phyloP scores from a whole-genome alignment of 2,113 vertebrate genomes.

The Scartelaos histophorus region DNA sequence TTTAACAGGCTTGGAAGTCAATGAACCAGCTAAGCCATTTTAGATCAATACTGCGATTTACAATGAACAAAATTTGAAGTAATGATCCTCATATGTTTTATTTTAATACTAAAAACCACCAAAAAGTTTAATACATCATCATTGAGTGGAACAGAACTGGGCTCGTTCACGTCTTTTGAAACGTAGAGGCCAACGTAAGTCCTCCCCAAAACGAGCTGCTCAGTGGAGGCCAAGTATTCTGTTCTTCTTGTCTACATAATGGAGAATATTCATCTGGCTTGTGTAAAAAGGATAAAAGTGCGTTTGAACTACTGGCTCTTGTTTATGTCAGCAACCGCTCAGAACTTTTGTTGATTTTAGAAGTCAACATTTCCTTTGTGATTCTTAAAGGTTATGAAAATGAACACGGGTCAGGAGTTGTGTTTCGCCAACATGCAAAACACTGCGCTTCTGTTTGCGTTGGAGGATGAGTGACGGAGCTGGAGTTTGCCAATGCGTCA shows the following conservation, averaged over 20 bases:
- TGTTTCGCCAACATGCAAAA: slow-evolving; percentile 25
- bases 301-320: slow-evolving; percentile 9
- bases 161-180: neutral
- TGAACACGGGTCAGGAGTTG: slow-evolving; percentile 19
- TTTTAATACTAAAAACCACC: no score
- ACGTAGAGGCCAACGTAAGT: neutral
- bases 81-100: no score
- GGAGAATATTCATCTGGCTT: neutral
- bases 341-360: slow-evolving; percentile 20
- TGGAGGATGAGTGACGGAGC: slow-evolving; percentile 26
- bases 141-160: neutral
- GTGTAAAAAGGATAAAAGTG: slow-evolving; percentile 2
- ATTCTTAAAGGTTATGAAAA: slow-evolving; percentile 38
- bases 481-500: slow-evolving; percentile 32
- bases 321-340: slow-evolving; percentile 29
- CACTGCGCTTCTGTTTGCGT: slow-evolving; percentile 33
- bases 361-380: slow-evolving; percentile 32
- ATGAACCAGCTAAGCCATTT: no score
- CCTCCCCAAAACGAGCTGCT: neutral
- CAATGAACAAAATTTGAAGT: no score
- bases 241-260: neutral
- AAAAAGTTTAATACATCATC: no score
- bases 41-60: no score
- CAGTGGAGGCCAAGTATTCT: neutral
- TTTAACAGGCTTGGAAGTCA: no score